Evolutionary conservation across 2,797 vertebrate species (phyloP).

Genomic region (Scleropages formosus): DNA sequence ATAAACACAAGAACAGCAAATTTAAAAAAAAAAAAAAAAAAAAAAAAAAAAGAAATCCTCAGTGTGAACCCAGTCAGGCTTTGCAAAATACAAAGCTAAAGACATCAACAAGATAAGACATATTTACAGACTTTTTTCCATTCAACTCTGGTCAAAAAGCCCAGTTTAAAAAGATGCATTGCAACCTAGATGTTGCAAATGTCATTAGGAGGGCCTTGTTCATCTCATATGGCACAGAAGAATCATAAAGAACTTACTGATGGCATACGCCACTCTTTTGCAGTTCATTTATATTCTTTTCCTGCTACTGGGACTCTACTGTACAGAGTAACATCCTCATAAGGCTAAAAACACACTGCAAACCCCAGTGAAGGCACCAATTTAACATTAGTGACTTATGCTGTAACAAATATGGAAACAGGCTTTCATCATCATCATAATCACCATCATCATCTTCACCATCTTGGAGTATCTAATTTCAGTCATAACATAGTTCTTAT

Average conservation of each 20-base stretch:
- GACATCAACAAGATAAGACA: conserved; percentile 50
- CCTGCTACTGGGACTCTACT: conserved; percentile 30
- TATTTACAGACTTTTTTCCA: conserved; percentile 73
- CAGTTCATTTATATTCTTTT: too few relatives aligned
- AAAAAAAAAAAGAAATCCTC: too few relatives aligned
- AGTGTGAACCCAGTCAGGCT: conserved; percentile 54
- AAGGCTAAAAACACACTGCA: not conserved
- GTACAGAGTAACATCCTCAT: conserved; percentile 11
- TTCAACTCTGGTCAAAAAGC: conserved; percentile 61
- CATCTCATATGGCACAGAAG: conserved; percentile 29
- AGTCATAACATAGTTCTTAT: too few relatives aligned
- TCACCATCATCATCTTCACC: not conserved
- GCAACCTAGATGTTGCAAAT: conserved; percentile 68
- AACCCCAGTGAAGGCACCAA: too few relatives aligned
- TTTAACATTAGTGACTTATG: not conserved
- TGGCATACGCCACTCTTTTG: too few relatives aligned
- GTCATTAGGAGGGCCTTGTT: conserved; percentile 57
- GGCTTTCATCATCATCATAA: not conserved
- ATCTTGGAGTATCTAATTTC: too few relatives aligned
- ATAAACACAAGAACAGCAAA: too few relatives aligned
- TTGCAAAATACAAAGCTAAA: conserved; percentile 65
- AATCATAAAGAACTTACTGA: conserved; percentile 12
- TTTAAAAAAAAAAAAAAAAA: too few relatives aligned
- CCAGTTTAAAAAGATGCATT: conserved; percentile 56
- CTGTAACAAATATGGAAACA: not conserved